Conservation (phyloP, 1,140 invertebrate species). For the Watersipora subatra region DNA sequence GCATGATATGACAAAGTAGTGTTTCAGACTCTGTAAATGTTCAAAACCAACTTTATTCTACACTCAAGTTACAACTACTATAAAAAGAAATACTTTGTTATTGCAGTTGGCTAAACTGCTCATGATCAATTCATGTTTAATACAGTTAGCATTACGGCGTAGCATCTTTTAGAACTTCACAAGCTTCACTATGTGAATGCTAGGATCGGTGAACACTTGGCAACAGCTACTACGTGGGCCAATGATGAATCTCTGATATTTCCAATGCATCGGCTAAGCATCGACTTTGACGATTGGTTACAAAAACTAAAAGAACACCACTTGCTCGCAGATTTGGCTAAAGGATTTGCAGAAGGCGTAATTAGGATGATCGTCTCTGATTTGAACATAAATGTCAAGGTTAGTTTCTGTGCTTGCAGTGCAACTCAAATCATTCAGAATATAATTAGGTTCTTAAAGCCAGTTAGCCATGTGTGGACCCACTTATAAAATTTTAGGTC, state of each 20-base stretch:
- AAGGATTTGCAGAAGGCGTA: not conserved
- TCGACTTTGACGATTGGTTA: not conserved
- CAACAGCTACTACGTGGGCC: not conserved
- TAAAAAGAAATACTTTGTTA: too few species aligned
- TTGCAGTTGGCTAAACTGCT: not conserved
- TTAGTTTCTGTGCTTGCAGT: not conserved
- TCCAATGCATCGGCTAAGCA: not conserved
- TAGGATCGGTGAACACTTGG: not conserved
- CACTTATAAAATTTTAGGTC: not conserved
- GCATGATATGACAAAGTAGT: not conserved
- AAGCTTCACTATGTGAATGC: not conserved
- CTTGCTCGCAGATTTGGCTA: not conserved
- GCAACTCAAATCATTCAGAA: too few species aligned
- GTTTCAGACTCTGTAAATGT: not conserved
- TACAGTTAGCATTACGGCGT: too few species aligned
- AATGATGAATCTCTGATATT: not conserved
- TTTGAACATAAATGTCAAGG: not conserved
- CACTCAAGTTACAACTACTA: not conserved
- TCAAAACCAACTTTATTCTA: not conserved
- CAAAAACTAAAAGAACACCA: not conserved
- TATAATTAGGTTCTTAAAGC: not conserved
- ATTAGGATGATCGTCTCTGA: not conserved
- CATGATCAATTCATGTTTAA: too few species aligned
- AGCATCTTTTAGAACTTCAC: not conserved
- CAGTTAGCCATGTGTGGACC: not conserved